phyloP scores from a whole-genome alignment of 2,797 vertebrate species.

The Leptatherina wallacei region DNA sequence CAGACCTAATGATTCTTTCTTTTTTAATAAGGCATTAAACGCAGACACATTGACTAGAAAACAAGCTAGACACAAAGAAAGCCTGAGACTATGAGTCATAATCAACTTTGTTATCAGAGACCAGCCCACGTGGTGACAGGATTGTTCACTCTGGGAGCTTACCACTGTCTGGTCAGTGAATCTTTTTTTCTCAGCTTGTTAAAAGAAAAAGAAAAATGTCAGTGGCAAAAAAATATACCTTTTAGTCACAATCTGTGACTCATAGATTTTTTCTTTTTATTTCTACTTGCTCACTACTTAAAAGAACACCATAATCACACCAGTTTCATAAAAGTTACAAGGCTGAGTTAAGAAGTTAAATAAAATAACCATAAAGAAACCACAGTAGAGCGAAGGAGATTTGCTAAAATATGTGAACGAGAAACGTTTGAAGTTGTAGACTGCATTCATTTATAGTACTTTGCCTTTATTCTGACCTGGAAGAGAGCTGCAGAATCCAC shows the following conservation, averaged over 20 bases:
- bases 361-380: slow-evolving; percentile 11
- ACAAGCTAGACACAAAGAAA: slow-evolving; percentile 4
- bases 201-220: slow-evolving; percentile 19
- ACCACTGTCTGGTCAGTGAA: slow-evolving; percentile 15
- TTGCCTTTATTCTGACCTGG: slow-evolving; percentile 81
- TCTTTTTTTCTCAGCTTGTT: slow-evolving; percentile 26
- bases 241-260: not conserved
- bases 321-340: not conserved
- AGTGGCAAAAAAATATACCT: not conserved
- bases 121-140: not conserved
- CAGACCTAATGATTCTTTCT: slow-evolving; percentile 9
- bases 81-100: slow-evolving; percentile 30
- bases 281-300: not conserved
- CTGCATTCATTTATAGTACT: slow-evolving; percentile 5
- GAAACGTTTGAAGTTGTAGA: not conserved
- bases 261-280: not conserved
- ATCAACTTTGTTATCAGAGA: slow-evolving; percentile 17
- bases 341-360: not conserved
- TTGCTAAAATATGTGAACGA: not conserved
- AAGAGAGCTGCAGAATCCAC: slow-evolving; percentile 93
- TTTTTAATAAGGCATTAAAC: slow-evolving; percentile 30
- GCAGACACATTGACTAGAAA: slow-evolving; percentile 14
- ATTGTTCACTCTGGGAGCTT: slow-evolving; percentile 19
- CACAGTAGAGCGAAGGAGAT: not conserved
- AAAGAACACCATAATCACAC: not conserved